Conservation (phyloP, 2,113 vertebrate species). For the Triplophysa tibetana region DNA sequence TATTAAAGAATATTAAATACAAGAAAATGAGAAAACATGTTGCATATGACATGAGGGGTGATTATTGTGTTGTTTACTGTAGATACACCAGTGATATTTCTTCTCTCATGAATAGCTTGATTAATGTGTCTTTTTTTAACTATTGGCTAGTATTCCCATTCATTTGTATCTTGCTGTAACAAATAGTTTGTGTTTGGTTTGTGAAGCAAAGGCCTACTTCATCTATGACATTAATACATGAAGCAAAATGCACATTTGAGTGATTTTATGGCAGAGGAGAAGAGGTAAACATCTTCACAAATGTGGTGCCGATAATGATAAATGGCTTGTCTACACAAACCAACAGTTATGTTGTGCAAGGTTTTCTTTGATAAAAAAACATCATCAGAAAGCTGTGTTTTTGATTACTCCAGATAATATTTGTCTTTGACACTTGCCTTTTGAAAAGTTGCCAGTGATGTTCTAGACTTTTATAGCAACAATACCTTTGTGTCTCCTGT, state of each 20-base stretch:
- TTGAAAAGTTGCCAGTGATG: background rate
- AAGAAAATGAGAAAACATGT: conserved; percentile 10
- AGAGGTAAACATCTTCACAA: background rate
- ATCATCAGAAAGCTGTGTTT: background rate
- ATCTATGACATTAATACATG: background rate
- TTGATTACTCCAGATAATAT: background rate
- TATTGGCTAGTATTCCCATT: conserved; percentile 2
- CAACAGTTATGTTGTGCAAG: background rate
- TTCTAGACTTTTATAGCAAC: background rate
- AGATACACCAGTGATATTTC: conserved; percentile 15
- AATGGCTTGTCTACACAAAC: background rate
- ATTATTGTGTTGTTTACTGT: conserved; percentile 14
- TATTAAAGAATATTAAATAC: conserved; percentile 41
- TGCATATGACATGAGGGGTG: background rate
- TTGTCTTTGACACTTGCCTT: background rate
- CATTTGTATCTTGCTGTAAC: conserved; percentile 6
- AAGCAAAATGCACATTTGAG: background rate
- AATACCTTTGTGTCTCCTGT: background rate
- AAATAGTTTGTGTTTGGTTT: conserved; percentile 14
- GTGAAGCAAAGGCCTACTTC: background rate
- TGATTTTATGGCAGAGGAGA: background rate
- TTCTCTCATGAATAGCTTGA: conserved; percentile 10
- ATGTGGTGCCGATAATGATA: background rate
- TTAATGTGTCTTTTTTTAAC: conserved; percentile 14
- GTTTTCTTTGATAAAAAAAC: background rate